Evolutionary conservation across 2,888 invertebrate genomes (phyloP), one percentile per base, ranked within the genome.

Genomic region (Dinocampus coccinellae): DNA sequence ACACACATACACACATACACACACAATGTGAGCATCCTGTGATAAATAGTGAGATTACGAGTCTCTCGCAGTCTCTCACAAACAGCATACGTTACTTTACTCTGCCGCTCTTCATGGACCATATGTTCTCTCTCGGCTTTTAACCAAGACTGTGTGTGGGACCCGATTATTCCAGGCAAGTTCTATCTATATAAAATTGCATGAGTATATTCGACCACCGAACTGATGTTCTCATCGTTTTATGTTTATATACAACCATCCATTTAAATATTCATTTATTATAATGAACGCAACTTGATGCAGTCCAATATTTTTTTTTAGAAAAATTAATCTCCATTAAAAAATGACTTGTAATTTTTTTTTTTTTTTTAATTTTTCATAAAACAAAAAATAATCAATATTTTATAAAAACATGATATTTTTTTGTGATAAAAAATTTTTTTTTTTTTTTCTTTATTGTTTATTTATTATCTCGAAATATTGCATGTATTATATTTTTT

Each of bases 1-100:
- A n/a, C n/a, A n/a, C n/a, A n/a, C n/a, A n/a, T n/a, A n/a, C n/a
- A n/a, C n/a, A n/a, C n/a, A n/a, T n/a, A n/a, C n/a, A n/a, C n/a
- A n/a, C n/a, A n/a, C n/a, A 79, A 81, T 36, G 53, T 72, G 76
- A 76, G 80, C 82, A 82, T 84, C 85, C 83, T 83, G 85, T 84
- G 85, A 85, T 85, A 84, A 84, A 85, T 85, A 83, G 82, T 80
- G 70, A 85, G 85, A 85, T 85, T 84, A 85, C 81, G 81, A 81
- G 81, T 81, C 79, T 80, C 76, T 11, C 36, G 42, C 16, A n/a
- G 42, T 42, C 77, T 79, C 70, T 69, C 78, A 76, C 79, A 78
- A 77, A 79, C 82, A 81, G 81, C 81, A 77, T 80, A 79, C 77
- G 78, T 78, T 78, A 76, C 77, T 79, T 74, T 64, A 33, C 58